Evolutionary conservation across 2,888 invertebrate species (phyloP), one percentile per base, ranked within the genome.

Genomic region (Nebria salina): DNA sequence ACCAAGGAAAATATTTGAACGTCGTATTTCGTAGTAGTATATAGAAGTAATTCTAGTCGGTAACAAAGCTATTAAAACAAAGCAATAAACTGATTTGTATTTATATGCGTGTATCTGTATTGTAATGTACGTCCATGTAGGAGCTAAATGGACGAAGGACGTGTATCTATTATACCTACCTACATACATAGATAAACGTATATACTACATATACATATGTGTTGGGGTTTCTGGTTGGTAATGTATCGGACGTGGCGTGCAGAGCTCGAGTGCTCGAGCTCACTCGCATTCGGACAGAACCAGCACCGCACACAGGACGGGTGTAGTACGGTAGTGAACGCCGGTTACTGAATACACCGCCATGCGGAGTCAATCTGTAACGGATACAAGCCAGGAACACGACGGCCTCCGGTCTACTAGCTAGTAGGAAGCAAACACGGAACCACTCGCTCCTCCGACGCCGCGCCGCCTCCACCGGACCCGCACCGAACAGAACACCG

Each of bases 351-450:
- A 26, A 70, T 70, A 70, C 70, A 70, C 25, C 25, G 70, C 34
- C 54, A 54, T 42, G 65, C 41, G 20, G 79, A 80, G 80, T 80
- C 80, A 80, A 80, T 80, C 80, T 80, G 80, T 80, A 80, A 80
- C 80, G 80, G 80, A 80, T 80, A 80, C 80, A 79, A 80, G 54
- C 54, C 80, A 70, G 43, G 65, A 80, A 68, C 75, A 66, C 68
- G 68, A 76, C 64, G 80, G 72, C 72, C 75, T 80, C 80, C 80
- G 80, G 64, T 80, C 54, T 76, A 76, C 76, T 25, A 76, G 65
- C 65, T 54, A 54, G 54, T 54, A 54, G 76, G 76, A 76, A 76
- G 75, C 64, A 64, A 75, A 42, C 75, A 20, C 64, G 75, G 42
- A 43, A 15, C 73, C 73, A 8, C 68, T 68, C 20, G 26, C 68